These are phyloP conservation scores for Novumbra hubbsi DNA, from an alignment of 2,797 vertebrate species.

Conservation along the genomic window DNA sequence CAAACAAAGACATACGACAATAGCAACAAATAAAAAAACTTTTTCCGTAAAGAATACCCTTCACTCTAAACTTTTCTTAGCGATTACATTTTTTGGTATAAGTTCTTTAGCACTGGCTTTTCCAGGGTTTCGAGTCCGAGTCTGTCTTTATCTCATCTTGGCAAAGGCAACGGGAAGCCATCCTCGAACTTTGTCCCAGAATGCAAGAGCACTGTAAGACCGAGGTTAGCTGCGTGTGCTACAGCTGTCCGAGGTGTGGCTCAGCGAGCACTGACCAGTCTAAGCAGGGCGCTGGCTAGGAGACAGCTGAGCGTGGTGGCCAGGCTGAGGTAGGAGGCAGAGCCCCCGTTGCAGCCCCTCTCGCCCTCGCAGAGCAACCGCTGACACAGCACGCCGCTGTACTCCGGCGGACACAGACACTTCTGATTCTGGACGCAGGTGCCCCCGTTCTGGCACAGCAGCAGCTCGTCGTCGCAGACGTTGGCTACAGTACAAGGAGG, in stretches of 20 bases:
- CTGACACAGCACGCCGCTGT: constrained; percentile 78
- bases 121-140: constrained; percentile 20
- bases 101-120: constrained; percentile 30
- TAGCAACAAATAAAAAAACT: constrained; percentile 12
- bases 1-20: constrained; percentile 31
- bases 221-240: constrained; percentile 17
- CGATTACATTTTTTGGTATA: neutral
- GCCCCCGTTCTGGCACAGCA: constrained; percentile 83
- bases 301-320: constrained; percentile 43
- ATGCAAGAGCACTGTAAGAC: constrained; percentile 29
- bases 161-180: constrained; percentile 27
- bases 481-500: constrained; percentile 69
- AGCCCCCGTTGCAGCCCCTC: constrained; percentile 58
- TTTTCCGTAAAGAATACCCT: constrained; percentile 2
- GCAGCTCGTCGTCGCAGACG: constrained; percentile 79
- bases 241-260: neutral
- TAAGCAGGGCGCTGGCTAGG: neutral
- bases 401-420: constrained; percentile 78
- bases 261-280: neutral
- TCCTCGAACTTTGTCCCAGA: constrained; percentile 21
- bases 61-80: neutral
- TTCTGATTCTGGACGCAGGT: constrained; percentile 83
- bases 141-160: constrained; percentile 24
- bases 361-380: constrained; percentile 69
- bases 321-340: constrained; percentile 45